Percentiles rank a stretch among this genome's conserved stretches.
These are phyloP conservation scores for Stegodyphus dumicola DNA, from an alignment of 1,140 invertebrate species.

Conservation along the genomic window DNA sequence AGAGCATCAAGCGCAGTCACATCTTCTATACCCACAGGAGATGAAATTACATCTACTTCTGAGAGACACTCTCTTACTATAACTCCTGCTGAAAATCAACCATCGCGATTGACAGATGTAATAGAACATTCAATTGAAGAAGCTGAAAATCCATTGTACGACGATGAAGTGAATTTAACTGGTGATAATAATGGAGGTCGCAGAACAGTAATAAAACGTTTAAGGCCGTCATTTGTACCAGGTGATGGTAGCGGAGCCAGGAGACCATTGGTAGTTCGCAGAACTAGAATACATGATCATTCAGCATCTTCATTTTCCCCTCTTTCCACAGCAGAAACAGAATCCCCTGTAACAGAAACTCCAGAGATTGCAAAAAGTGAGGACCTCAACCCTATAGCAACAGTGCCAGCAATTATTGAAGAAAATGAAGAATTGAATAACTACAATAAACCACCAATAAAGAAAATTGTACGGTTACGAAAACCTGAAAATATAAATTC, in stretches of 20 bases:
- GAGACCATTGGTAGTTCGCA: slow-evolving; percentile 30
- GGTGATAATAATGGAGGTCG: neutral
- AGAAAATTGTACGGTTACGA: slow-evolving; percentile 47
- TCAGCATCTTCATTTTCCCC: neutral
- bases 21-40: neutral
- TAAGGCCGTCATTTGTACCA: slow-evolving; percentile 46
- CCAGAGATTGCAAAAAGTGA: neutral
- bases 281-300: slow-evolving; percentile 40
- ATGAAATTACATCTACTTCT: neutral
- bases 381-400: neutral
- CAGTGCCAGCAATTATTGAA: neutral
- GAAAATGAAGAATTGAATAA: neutral
- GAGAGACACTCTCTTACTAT: too few relatives aligned
- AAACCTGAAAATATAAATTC: slow-evolving; percentile 41
- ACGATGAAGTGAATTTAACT: slow-evolving; percentile 5
- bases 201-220: slow-evolving; percentile 34
- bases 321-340: neutral
- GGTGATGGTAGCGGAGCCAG: slow-evolving; percentile 49
- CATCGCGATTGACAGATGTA: neutral
- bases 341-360: neutral
- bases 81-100: too few relatives aligned
- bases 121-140: neutral
- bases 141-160: neutral
- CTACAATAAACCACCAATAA: slow-evolving; percentile 24
- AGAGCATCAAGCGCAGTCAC: neutral